Conservation (phyloP, 1,140 invertebrate species). For the Spodoptera frugiperda region DNA sequence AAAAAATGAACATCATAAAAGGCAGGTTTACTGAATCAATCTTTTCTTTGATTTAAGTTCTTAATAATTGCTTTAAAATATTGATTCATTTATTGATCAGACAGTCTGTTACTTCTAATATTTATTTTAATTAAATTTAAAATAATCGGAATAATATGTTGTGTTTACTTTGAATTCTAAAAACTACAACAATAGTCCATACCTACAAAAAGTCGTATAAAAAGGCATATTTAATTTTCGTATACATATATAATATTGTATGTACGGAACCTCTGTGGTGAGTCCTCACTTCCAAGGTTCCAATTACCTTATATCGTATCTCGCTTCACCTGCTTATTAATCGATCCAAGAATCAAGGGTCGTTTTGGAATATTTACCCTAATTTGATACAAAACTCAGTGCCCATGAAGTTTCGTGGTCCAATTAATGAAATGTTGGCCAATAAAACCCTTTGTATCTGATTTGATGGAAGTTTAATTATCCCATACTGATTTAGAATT, state of each 20-base stretch:
- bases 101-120: too few relatives aligned
- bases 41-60: too few relatives aligned
- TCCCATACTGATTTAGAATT: not conserved
- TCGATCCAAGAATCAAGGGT: not conserved
- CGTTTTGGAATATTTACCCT: not conserved
- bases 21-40: too few relatives aligned
- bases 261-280: not conserved
- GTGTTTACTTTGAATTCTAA: too few relatives aligned
- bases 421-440: conserved; percentile 1
- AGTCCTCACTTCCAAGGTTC: not conserved
- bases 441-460: conserved; percentile 16
- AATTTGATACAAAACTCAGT: not conserved
- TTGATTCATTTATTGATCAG: too few relatives aligned
- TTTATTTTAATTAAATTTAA: too few relatives aligned
- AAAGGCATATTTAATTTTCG: not conserved
- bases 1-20: too few relatives aligned
- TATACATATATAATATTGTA: not conserved
- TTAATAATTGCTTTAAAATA: too few relatives aligned
- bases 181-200: too few relatives aligned
- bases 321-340: not conserved
- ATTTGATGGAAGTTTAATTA: conserved; percentile 8
- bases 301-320: not conserved
- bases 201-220: too few relatives aligned
- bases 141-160: too few relatives aligned
- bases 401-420: not conserved